phyloP scores from a whole-genome alignment of 1,140 invertebrate species.

The Leptoteleia sp. region DNA sequence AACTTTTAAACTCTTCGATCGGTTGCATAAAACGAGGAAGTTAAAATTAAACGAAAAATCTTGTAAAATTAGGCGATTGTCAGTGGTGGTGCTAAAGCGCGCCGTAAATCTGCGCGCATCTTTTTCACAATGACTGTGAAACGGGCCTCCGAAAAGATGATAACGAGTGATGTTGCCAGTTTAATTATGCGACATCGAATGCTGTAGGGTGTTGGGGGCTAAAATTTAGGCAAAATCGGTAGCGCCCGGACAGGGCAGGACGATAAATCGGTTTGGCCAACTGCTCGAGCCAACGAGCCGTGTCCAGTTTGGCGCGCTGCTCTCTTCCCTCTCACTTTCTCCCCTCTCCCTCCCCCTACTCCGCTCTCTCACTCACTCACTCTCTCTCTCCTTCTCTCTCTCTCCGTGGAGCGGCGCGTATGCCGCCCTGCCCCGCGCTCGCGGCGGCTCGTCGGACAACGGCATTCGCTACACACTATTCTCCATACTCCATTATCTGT shows the following conservation, averaged over 20 bases:
- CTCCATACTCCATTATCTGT: slow-evolving; percentile 80
- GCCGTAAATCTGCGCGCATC: too few species aligned
- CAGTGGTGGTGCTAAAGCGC: too few species aligned
- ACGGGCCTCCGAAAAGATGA: slow-evolving; percentile 7
- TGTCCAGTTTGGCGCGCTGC: slow-evolving; percentile 70
- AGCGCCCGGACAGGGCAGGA: slow-evolving; percentile 52
- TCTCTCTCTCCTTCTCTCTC: too few species aligned
- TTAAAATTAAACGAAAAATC: too few species aligned
- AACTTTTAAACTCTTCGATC: too few species aligned
- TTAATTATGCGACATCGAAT: slow-evolving; percentile 52
- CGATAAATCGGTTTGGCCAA: slow-evolving; percentile 77
- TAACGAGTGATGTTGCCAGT: slow-evolving; percentile 12
- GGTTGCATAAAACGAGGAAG: too few species aligned
- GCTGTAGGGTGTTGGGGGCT: slow-evolving; percentile 27
- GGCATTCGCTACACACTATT: slow-evolving; percentile 75
- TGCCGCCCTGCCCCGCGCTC: slow-evolving; percentile 35
- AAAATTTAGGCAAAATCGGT: slow-evolving; percentile 60
- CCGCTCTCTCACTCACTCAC: too few species aligned
- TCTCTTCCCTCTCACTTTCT: too few species aligned
- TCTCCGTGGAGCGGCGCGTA: slow-evolving; percentile 26
- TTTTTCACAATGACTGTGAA: too few species aligned
- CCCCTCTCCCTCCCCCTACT: too few species aligned
- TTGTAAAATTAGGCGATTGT: too few species aligned
- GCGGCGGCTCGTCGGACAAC: slow-evolving; percentile 54
- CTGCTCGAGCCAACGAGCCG: slow-evolving; percentile 76